Base-by-base conservation (phyloP, 1,140 invertebrate genomes). In the Caligus rogercresseyi region DNA sequence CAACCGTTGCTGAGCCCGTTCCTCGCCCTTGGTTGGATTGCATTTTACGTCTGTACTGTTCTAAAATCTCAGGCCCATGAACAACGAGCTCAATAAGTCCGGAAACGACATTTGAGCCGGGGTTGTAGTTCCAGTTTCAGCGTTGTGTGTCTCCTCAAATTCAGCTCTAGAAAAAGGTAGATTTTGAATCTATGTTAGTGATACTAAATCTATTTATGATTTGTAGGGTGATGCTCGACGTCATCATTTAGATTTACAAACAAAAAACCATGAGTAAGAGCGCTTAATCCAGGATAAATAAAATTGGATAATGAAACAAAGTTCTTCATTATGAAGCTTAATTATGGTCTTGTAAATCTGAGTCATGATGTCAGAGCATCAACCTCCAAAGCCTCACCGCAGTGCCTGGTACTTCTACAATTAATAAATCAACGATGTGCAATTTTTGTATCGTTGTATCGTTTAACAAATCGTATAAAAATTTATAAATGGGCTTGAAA, bases 1-100 rank as follows among this genome's bases (percentile, higher is more conserved):
- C 57, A 3, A 25, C 25, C 3, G 24, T 31, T 1, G 51, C 14
- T 1, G 57, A 60, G 24, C 2, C 57, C 57, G 7, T 43, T 43
- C n/a, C n/a, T 43, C 31, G 31, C 31, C 31, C 7, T 43, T 43
- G 7, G 31, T 43, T 43, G 31, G n/a, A n/a, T n/a, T n/a, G n/a
- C n/a, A n/a, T n/a, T 19, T 57, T 20, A 15, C 21, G 55, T n/a
- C 21, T 25, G n/a, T 60, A 24, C 26, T 60, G 14, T 21, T 24
- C 24, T n/a, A 60, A n/a, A 60, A 60, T 18, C 26, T 60, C 57
- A 15, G 57, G 57, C 2, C 57, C 57, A 15, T 31, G 25, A 2
- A 60, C 14, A 3, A 60, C 26, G 2, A 60, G 24, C 18, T 60
- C 23, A 15, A 60, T 31, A 60, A 60, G 51, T 60, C 57, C 14